Evolutionary conservation across 35 echinoderm and acorn worm genomes (phyloP).

Genomic region (Hemicentrotus pulcherrimus): DNA sequence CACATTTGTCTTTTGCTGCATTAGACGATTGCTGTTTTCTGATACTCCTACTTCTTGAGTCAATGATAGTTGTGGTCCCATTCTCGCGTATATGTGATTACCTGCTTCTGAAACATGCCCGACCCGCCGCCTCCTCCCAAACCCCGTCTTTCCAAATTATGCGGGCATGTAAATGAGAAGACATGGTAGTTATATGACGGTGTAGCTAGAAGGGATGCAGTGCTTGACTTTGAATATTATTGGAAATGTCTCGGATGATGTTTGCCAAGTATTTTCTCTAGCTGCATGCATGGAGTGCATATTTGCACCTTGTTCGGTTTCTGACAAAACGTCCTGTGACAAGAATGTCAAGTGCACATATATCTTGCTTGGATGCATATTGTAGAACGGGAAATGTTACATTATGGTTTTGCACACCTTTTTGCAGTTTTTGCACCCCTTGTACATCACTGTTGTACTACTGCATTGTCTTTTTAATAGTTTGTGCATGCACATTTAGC

Average conservation of each 20-base stretch:
- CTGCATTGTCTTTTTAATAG: not conserved
- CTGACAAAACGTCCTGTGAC: not conserved
- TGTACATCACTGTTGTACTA: not conserved
- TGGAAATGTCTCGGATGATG: slow-evolving; percentile 1
- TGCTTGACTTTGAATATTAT: not conserved
- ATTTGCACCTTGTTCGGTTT: not conserved
- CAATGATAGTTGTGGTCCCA: not conserved
- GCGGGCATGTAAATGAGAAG: slow-evolving; percentile 30
- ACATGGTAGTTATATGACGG: not conserved
- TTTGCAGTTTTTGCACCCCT: not conserved
- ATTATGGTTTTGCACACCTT: too few species aligned
- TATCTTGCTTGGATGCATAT: not conserved
- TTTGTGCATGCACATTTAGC: not conserved
- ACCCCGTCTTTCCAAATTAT: not conserved
- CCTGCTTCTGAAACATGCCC: not conserved
- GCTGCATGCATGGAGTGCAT: not conserved
- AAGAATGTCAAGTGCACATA: not conserved
- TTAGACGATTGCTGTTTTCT: not conserved
- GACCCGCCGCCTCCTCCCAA: not conserved
- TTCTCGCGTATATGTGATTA: not conserved
- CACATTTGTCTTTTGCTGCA: slow-evolving; percentile 7
- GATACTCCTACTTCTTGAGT: not conserved
- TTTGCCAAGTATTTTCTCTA: slow-evolving; percentile 12
- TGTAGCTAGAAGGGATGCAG: not conserved
- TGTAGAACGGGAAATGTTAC: not conserved